A percentile compares a stretch with the other conserved stretches of the same genome.
Evolutionary conservation across 2,888 invertebrate species (phyloP).

Genomic region (Sympetrum striolatum): DNA sequence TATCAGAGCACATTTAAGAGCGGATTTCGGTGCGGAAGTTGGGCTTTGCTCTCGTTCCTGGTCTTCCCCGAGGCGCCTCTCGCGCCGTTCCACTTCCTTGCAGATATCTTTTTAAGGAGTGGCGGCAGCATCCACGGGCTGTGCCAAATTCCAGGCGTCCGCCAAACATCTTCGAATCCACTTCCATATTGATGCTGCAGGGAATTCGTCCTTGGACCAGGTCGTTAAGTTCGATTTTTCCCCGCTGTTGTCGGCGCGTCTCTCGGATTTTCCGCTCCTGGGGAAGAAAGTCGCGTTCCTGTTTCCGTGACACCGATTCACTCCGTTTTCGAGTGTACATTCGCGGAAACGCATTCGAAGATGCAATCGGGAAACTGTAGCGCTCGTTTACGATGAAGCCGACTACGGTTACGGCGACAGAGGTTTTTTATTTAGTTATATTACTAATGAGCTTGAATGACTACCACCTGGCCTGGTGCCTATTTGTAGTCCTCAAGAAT

Average conservation of each 20-base stretch:
- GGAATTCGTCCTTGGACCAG: neutral
- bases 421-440: too few relatives aligned
- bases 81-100: neutral
- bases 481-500: too few relatives aligned
- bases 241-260: neutral
- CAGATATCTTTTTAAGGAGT: neutral
- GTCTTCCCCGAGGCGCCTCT: neutral
- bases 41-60: too few relatives aligned
- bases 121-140: neutral
- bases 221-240: neutral
- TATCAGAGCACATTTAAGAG: too few relatives aligned
- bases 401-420: too few relatives aligned
- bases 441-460: too few relatives aligned
- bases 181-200: neutral
- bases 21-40: too few relatives aligned
- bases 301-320: neutral
- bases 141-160: neutral
- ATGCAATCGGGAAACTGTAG: too few relatives aligned
- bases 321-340: too few relatives aligned
- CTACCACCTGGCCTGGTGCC: too few relatives aligned
- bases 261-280: neutral
- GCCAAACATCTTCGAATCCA: neutral
- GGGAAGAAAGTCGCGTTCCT: neutral
- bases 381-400: too few relatives aligned
- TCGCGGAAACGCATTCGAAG: too few relatives aligned